Conservation (phyloP, 2,797 vertebrate species). For the Leptoclinus maculatus region DNA sequence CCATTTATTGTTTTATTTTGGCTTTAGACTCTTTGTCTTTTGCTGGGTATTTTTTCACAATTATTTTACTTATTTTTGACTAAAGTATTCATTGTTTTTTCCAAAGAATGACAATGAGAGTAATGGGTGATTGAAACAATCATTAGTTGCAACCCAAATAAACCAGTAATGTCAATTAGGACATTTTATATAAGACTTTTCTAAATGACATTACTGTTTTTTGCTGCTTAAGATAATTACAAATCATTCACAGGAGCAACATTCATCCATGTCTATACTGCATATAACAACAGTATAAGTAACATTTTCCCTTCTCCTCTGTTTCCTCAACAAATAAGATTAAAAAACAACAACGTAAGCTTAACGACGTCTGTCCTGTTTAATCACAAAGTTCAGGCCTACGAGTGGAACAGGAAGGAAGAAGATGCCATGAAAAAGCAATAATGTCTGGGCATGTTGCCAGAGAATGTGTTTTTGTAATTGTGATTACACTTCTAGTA, state of each 20-base stretch:
- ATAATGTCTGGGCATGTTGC: slow-evolving; percentile 6
- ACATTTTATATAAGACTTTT: not conserved
- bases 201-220: not conserved
- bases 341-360: not conserved
- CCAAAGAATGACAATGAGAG: not conserved
- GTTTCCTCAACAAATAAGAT: not conserved
- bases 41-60: no score
- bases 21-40: not conserved
- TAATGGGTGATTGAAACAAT: not conserved
- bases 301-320: not conserved
- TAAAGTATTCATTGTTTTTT: not conserved
- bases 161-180: not conserved
- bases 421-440: not conserved
- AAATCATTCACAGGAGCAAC: not conserved
- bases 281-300: not conserved
- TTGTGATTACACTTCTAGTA: slow-evolving; percentile 2
- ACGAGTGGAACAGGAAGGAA: not conserved
- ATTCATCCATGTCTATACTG: not conserved
- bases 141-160: not conserved
- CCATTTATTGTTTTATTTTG: not conserved
- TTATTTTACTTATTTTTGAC: not conserved
- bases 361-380: not conserved
- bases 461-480: slow-evolving; percentile 15
- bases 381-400: not conserved
- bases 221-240: not conserved